Evolutionary conservation across 2,113 vertebrate species (phyloP).

Genomic region (Cairina moschata): DNA sequence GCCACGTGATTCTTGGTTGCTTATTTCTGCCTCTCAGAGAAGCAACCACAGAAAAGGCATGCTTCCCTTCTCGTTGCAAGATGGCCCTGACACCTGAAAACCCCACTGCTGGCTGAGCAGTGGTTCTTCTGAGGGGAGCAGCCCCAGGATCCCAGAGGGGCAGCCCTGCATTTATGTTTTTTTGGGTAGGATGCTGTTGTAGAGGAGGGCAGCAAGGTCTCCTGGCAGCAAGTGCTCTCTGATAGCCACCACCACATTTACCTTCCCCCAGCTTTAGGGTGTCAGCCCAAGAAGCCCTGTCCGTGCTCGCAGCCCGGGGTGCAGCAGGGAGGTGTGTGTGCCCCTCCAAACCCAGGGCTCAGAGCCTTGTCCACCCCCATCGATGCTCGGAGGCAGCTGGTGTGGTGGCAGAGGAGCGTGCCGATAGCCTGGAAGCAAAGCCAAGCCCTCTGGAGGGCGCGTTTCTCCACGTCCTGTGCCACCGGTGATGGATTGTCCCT

Average conservation of each 20-base stretch:
- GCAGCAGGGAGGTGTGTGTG: rapidly evolving
- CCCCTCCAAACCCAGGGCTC: neutral
- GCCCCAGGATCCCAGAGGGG: neutral
- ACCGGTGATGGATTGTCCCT: slow-evolving; percentile 5
- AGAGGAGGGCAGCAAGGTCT: neutral
- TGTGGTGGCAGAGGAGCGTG: neutral
- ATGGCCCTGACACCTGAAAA: neutral
- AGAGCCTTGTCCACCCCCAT: neutral
- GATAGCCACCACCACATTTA: rapidly evolving
- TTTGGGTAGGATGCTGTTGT: neutral
- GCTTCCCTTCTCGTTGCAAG: neutral
- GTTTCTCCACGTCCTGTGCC: slow-evolving; percentile 17
- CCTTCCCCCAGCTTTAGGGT: rapidly evolving
- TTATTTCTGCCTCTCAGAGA: neutral
- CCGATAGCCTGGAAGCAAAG: neutral
- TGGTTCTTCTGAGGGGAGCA: rapidly evolving
- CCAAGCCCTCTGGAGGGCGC: slow-evolving; percentile 28
- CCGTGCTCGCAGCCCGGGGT: neutral
- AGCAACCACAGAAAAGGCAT: neutral
- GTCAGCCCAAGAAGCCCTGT: neutral
- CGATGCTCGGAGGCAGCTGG: neutral
- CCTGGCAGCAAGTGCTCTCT: neutral
- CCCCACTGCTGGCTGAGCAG: neutral
- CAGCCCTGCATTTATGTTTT: neutral
- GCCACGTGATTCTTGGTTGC: rapidly evolving